phyloP scores from a whole-genome alignment of 2,888 invertebrate species.

The Germaria angustata region DNA sequence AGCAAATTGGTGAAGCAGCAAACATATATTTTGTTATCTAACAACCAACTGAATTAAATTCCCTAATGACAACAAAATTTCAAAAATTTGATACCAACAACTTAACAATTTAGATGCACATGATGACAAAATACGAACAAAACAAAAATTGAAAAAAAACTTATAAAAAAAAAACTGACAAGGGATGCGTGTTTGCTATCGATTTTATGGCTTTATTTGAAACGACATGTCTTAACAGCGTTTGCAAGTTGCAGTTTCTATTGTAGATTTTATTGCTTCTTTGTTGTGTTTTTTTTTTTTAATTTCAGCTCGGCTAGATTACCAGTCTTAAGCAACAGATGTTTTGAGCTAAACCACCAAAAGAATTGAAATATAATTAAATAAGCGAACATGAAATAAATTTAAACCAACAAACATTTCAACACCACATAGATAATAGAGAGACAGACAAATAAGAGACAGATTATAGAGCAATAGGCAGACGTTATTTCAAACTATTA shows the following conservation, averaged over 20 bases:
- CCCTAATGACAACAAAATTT: not conserved
- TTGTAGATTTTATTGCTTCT: conserved; percentile 3
- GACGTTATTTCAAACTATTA: not conserved
- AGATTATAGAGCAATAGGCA: not conserved
- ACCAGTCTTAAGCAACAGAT: conserved; percentile 41
- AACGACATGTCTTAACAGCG: conserved; percentile 56
- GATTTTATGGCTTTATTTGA: conserved; percentile 65
- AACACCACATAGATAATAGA: conserved; percentile 6
- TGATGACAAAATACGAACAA: not conserved
- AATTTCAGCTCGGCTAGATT: conserved; percentile 27
- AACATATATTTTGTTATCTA: conserved; percentile 12
- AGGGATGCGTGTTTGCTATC: conserved; percentile 65
- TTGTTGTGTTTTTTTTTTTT: not conserved
- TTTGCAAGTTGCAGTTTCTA: conserved; percentile 34
- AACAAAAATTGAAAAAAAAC: not conserved
- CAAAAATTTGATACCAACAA: not conserved
- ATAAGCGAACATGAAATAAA: conserved; percentile 22
- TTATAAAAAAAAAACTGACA: conserved; percentile 35
- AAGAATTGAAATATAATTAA: conserved; percentile 49
- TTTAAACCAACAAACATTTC: conserved; percentile 45
- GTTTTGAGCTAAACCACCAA: conserved; percentile 11
- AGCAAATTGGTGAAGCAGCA: conserved; percentile 14
- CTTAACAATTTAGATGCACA: not conserved
- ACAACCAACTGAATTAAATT: conserved; percentile 7
- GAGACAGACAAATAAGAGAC: not conserved